Base-by-base conservation (phyloP, 2,888 invertebrate genomes). In the Drosophila diplacantha region DNA sequence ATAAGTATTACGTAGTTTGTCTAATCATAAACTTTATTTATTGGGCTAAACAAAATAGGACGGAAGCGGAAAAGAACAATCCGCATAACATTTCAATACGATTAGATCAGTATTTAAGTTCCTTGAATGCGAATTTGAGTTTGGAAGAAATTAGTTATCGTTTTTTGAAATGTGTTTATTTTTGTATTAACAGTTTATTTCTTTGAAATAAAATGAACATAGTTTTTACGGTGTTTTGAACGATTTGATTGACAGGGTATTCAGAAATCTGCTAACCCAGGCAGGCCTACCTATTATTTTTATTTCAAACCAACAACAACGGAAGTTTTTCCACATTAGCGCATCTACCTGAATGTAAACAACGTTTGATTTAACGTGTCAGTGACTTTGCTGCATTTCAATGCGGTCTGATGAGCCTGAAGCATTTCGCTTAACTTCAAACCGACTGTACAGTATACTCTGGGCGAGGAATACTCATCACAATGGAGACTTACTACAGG, bases 371-470 rank as follows among this genome's bases (percentile, higher is more conserved):
- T 75, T 69, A 70, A 62, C 74, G 69, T 80, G 67, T 59, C 66
- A 80, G 69, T 74, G 78, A 66, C 64, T 77, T 73, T 69, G 69
- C 66, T 80, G 75, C 72, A 69, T 76, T 77, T 76, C 53, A 52
- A 43, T 76, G 77, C 76, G 80, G 77, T 74, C 47, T 69, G 75
- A 43, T 77, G 78, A 43, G 22, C 32, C 20, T 54, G 44, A 67
- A 71, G 74, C 72, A 74, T 64, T 74, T 59, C 61, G 70, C 46
- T 72, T 64, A 64, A 58, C 62, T 54, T 53, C 22, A n/a, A 37
- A 16, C 43, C 43, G 35, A 46, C 38, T 24, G 8, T 22, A 14
- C 12, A 37, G 31, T 18, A 11, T 14, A 20, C 16, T 18, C 18
- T 29, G 29, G 1, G 12, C 12, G 26, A 29, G 12, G 18, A 29